These are phyloP conservation scores for Neolamprologus falcicula DNA, from an alignment of 2,113 vertebrate genomes.

Conservation along the genomic window DNA sequence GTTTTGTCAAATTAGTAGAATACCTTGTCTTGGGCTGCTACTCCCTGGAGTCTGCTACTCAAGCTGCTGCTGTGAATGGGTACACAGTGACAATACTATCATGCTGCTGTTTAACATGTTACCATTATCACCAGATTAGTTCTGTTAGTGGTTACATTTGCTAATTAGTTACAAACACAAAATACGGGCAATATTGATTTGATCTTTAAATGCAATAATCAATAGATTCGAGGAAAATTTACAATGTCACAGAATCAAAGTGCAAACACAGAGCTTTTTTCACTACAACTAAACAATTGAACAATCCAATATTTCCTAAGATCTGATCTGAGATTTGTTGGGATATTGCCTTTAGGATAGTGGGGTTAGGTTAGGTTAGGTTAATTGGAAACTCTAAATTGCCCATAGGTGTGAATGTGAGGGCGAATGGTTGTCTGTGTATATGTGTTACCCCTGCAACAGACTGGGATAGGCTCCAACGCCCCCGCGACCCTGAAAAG, in stretches of 20 bases:
- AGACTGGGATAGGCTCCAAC: background rate
- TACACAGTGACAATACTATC: background rate
- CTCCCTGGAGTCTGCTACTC: too few species aligned
- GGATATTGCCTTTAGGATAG: background rate
- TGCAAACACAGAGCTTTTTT: background rate
- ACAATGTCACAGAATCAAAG: background rate
- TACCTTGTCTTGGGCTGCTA: too few species aligned
- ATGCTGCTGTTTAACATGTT: background rate
- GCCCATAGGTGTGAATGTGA: background rate
- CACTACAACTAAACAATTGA: background rate
- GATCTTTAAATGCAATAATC: background rate
- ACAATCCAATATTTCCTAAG: background rate
- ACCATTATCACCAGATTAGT: background rate
- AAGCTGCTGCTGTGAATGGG: background rate
- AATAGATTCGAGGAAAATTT: background rate
- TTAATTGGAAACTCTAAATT: background rate
- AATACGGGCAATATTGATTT: background rate
- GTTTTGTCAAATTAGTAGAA: too few species aligned
- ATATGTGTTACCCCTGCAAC: background rate
- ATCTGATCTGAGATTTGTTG: background rate
- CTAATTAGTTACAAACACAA: background rate
- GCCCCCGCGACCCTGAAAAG: background rate
- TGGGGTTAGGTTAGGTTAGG: background rate
- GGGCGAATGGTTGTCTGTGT: background rate
- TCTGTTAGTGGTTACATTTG: background rate